Base-by-base conservation (phyloP, 2,797 vertebrate species). In the Microchirus variegatus region DNA sequence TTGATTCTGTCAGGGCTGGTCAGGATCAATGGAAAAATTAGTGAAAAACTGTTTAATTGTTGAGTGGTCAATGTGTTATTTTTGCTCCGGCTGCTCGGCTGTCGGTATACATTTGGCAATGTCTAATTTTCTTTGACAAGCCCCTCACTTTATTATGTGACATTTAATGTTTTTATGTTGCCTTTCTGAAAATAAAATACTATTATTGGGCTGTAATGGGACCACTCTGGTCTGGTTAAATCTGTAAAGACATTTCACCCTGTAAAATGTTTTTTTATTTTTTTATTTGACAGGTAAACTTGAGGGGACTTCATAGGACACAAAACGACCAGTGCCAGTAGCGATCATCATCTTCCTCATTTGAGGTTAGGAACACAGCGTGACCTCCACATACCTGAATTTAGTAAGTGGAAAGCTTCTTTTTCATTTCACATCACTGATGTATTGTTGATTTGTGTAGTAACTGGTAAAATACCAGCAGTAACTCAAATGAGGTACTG, bases 71-170 rank as follows among this genome's bases (percentile, higher is more conserved):
- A 52, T 14, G 40, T 6, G 19, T 60, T 2, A 56, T 80, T 72
- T 72, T 45, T 6, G 49, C 46, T 63, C 38, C 12, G 49, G 59
- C 40, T 14, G 37, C 40, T 63, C 43, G 63, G 56, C 61, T 75
- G 50, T 52, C 59, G 1, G 1, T 17, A 59, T 59, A 66, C 59
- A 61, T 37, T 48, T 37, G 41, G 10, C 9, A 58, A 68, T 75
- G 64, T 71, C 37, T 72, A 1, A 76, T 78, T 70, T 67, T 52
- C n/a, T 69, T 55, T 63, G 42, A 77, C 66, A n/a, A 55, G 13
- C 31, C 2, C 38, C 44, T 47, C 17, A 70, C 31, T 22, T 40
- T 42, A 48, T 53, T 13, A 6, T 10, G 10, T 31, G 8, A 31
- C 31, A 7, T 40, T 40, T 40, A 40, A 40, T 40, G 38, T 11